Evolutionary conservation across 37 sponge, comb jelly and placozoan species (phyloP), one percentile per base, ranked within the genome.

Genomic region (Spongilla lacustris): DNA sequence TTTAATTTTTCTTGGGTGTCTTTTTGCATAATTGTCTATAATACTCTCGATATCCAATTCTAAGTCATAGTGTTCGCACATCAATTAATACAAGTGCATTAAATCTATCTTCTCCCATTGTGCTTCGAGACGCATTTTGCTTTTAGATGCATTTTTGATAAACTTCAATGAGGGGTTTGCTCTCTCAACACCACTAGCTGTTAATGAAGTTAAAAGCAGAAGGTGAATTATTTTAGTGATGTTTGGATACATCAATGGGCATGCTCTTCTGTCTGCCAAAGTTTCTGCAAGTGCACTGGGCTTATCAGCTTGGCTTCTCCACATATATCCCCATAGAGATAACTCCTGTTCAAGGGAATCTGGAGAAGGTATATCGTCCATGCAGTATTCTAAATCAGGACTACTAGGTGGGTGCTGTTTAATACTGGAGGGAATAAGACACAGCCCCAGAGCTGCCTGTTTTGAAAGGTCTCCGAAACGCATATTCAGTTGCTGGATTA

Each of bases 81-180:
- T 58, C 58, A 58, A 58, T 58, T 17, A 58, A 58, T 58, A 58
- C 11, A 17, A 58, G 58, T 58, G 58, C 58, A 58, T 58, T 58
- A 58, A 58, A 58, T 58, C 58, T 58, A 58, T 58, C 58, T 58
- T 58, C 58, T 58, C 58, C 58, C 58, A 58, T 58, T 58, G 58
- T 58, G 58, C 58, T 58, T 58, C 58, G 58, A 58, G 58, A 58
- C 58, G 58, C 58, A 58, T n/a, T n/a, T n/a, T n/a, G 58, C 58
- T 58, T 58, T 17, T 8, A 58, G 58, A 58, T 17, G 58, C 58
- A 58, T 58, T 58, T 58, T 58, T 58, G 58, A 58, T 58, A 58
- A 58, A 58, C 11, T 58, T 58, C 58, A 58, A 58, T 58, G 58
- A 58, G 58, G 58, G 11, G 58, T 58, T 58, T 58, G 58, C 58